Conservation (phyloP, 2,888 invertebrate species). For the Drosophila picticornis region DNA sequence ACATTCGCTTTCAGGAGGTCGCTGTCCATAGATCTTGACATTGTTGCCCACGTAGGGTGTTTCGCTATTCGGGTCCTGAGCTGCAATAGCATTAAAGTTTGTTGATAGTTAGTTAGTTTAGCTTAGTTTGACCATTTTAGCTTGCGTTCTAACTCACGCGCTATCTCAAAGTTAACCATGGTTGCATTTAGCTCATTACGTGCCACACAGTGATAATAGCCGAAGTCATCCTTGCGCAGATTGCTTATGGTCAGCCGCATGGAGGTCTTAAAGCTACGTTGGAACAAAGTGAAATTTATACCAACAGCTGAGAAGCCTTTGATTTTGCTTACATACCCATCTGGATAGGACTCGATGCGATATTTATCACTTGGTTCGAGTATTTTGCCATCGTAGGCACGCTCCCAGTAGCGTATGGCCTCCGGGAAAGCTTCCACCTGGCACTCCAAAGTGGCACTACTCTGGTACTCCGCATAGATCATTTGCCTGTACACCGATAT, state of each 20-base stretch:
- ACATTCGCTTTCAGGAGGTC: conserved; percentile 88
- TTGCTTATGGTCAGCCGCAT: conserved; percentile 92
- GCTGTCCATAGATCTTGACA: conserved; percentile 87
- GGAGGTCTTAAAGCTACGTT: conserved; percentile 87
- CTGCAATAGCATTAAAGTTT: conserved; percentile 43
- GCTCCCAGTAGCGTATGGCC: conserved; percentile 94
- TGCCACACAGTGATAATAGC: conserved; percentile 93
- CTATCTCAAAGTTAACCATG: conserved; percentile 89
- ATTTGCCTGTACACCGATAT: conserved; percentile 92
- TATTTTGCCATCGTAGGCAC: conserved; percentile 89
- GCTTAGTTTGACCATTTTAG: neutral
- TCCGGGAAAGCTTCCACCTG: conserved; percentile 95
- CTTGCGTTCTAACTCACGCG: conserved; percentile 86
- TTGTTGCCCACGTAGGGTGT: conserved; percentile 86
- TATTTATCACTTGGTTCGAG: conserved; percentile 89
- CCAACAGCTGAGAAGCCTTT: neutral
- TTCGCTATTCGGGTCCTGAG: conserved; percentile 86
- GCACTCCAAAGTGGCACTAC: conserved; percentile 91
- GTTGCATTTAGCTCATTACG: conserved; percentile 94
- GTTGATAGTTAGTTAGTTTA: too few species aligned
- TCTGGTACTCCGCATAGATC: conserved; percentile 90
- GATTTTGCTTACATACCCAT: conserved; percentile 78
- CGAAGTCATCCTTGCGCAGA: conserved; percentile 89
- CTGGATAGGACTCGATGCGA: conserved; percentile 87
- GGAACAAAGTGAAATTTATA: neutral